Evolutionary conservation across 1,140 invertebrate species (phyloP).

Genomic region (Camponotus vicinus): DNA sequence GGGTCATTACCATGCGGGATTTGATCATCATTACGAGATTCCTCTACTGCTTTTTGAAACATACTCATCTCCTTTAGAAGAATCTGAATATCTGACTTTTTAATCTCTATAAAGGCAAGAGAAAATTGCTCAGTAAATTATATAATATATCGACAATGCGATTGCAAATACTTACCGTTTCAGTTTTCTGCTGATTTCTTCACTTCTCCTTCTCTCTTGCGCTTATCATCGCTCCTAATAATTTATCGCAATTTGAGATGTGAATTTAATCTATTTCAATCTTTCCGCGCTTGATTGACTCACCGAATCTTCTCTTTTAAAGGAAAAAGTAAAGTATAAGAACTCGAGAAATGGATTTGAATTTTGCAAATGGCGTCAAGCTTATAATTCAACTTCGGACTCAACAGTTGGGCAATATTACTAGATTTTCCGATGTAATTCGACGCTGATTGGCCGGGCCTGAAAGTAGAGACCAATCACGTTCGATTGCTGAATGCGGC

Average conservation of each 20-base stretch:
- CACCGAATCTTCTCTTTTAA: background rate
- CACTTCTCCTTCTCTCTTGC: background rate
- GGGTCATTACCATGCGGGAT: background rate
- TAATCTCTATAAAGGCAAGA: background rate
- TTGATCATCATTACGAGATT: background rate
- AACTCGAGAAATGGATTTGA: background rate
- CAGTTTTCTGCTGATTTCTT: background rate
- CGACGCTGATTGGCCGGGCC: too few species aligned
- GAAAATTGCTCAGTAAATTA: background rate
- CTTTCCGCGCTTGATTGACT: background rate
- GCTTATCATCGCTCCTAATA: background rate
- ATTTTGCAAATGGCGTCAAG: background rate
- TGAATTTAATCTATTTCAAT: background rate
- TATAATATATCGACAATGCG: background rate
- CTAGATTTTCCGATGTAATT: too few species aligned
- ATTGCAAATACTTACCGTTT: background rate
- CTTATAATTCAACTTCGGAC: background rate
- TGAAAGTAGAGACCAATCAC: too few species aligned
- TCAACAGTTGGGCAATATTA: too few species aligned
- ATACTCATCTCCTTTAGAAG: background rate
- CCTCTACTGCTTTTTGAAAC: background rate
- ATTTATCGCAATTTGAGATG: background rate
- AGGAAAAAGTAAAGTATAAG: too few species aligned
- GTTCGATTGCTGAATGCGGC: too few species aligned
- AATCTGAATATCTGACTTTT: background rate